A percentile compares a stretch with the other conserved stretches of the same genome.
These are phyloP conservation scores for Xiphias gladius DNA, from an alignment of 2,113 vertebrate genomes.

Conservation along the genomic window DNA sequence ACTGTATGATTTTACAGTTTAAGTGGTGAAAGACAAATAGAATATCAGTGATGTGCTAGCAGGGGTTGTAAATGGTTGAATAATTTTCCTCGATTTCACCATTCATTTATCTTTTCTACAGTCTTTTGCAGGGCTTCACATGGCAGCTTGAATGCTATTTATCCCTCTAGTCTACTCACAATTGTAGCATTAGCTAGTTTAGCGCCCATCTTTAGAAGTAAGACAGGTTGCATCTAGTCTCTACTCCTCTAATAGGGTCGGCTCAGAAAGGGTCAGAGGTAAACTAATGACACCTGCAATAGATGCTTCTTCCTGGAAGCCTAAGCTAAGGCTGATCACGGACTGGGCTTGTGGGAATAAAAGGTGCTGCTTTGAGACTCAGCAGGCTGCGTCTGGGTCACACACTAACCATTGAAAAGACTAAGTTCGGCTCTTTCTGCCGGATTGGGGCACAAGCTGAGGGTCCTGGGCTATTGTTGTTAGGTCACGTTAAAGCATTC, in stretches of 20 bases:
- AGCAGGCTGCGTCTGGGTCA: slow-evolving; percentile 78
- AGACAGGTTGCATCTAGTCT: slow-evolving; percentile 73
- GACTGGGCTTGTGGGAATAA: slow-evolving; percentile 81
- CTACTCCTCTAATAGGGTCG: slow-evolving; percentile 80
- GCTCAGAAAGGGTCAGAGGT: slow-evolving; percentile 78
- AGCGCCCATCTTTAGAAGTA: slow-evolving; percentile 67
- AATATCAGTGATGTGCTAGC: slow-evolving; percentile 74
- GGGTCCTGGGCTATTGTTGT: slow-evolving; percentile 83
- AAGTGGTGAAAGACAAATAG: slow-evolving; percentile 82
- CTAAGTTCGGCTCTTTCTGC: slow-evolving; percentile 84
- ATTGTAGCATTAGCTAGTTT: slow-evolving; percentile 66
- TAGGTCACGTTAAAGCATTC: slow-evolving; percentile 78
- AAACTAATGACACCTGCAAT: slow-evolving; percentile 82
- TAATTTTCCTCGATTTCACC: slow-evolving; percentile 73
- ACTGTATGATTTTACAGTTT: slow-evolving; percentile 79
- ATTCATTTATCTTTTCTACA: slow-evolving; percentile 71
- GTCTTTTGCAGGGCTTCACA: slow-evolving; percentile 47
- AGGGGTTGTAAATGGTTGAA: slow-evolving; percentile 79
- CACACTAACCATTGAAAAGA: slow-evolving; percentile 79
- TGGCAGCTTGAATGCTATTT: slow-evolving; percentile 62
- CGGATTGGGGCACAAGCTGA: slow-evolving; percentile 75
- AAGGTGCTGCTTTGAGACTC: slow-evolving; percentile 81
- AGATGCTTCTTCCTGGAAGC: slow-evolving; percentile 81
- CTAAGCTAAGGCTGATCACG: slow-evolving; percentile 69
- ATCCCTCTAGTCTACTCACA: slow-evolving; percentile 51